Base-by-base conservation (phyloP, 35 echinoderm and acorn worm genomes). In the Apostichopus japonicus region DNA sequence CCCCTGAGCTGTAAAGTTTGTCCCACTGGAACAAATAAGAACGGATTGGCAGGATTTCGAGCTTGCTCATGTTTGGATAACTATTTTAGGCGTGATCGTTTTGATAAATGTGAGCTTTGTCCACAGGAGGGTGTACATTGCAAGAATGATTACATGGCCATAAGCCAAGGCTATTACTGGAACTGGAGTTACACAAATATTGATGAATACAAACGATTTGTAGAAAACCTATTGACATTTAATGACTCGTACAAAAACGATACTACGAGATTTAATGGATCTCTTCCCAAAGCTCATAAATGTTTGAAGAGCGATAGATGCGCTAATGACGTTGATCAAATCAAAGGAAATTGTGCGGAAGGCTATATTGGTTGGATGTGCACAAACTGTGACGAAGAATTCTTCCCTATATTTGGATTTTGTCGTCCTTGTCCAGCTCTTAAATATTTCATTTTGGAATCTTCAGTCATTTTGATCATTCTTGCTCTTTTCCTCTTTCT, bases 11-110 rank as follows among this genome's bases (percentile, higher is more conserved):
- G 92, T 57, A 13, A 77, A n/a, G 92, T 93, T 25, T 93, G 92
- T 87, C 92, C 92, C 7, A 77, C 10, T 24, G 92, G 92, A 24
- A 93, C 92, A 13, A 57, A 73, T 23, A 86, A 93, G 78, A 87
- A 11, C 10, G 17, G 1, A 24, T 16, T 23, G 4, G 92, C 92
- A 21, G 70, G 44, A 25, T 93, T 87, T 83, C 92, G 92, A 16
- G 92, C 92, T 3, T 93, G 92, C 84, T 55, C 67, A 8, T 93
- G 92, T 87, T 54, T 87, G 6, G 82, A 86, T 21, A 76, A 76
- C 16, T 76, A 77, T 25, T 93, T 23, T 6, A 56, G 92, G 24
- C 83, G 51, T 11, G 84, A 93, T 77, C 17, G 92, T 27, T 83
- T 83, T 83, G 79, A 52, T 5, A 53, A 53, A 55, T 83, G 79